Evolutionary conservation across 1,140 invertebrate species (phyloP), one percentile per base, ranked within the genome.

Genomic region (Eriocheir sinensis): DNA sequence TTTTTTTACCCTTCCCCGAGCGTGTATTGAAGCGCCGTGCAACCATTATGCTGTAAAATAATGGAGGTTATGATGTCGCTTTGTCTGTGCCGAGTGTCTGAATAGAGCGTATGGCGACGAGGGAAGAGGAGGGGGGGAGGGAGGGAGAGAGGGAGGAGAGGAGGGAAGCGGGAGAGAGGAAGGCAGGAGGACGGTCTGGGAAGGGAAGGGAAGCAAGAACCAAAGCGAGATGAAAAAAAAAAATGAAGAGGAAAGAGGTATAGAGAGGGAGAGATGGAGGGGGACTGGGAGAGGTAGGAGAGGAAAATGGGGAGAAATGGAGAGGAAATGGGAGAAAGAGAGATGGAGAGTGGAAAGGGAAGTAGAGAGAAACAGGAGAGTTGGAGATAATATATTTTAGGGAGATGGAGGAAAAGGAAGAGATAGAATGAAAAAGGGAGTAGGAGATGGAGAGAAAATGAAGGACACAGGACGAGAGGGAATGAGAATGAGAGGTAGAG

Each of bases 1-100:
- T 15, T 89, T 89, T 53, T 53, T 89, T 41, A 12, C 81, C 30
- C 6, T 40, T 36, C 9, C 36, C 21, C 15, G 30, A 32, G 44
- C 88, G 27, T 89, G 41, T 48, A 89, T 89, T 89, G 48, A 90
- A 21, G 17, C 38, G 89, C 30, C 8, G n/a, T 3, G 89, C 32
- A 36, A 38, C 81, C 53, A 90, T 89, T 89, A 89, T 72, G 89
- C 53, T 27, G 32, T 3, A 32, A 72, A 36, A 90, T 72, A 90
- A 90, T 36, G 89, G 53, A 21, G 38, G 85, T 85, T 85, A 38
- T 21, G 81, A 15, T 34, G 81, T 38, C 27, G 17, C 80, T 85
- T 85, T 85, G 81, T 36, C 34, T 38, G 38, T 12, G 81, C 0
- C 8, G 81, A 38, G 38, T 36, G 34, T 34, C 80, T 21, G 34